Conservation (phyloP, 2,113 vertebrate genomes). For the Brachypteracias leptosomus region DNA sequence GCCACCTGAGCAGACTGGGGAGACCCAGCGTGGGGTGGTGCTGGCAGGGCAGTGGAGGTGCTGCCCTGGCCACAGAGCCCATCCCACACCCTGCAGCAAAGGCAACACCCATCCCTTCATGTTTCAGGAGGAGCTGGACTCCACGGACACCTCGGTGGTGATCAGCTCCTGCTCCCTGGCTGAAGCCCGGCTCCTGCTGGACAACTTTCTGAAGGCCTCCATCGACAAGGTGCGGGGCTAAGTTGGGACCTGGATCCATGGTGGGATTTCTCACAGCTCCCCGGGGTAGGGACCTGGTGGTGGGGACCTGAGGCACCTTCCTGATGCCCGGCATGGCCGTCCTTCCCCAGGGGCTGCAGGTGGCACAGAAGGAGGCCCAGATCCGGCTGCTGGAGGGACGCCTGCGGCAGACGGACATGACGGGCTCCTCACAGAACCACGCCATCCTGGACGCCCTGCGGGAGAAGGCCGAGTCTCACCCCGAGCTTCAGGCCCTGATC, state of each 20-base stretch:
- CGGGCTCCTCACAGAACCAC: slow-evolving; percentile 87
- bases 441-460: slow-evolving; percentile 89
- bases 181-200: slow-evolving; percentile 92
- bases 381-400: slow-evolving; percentile 93
- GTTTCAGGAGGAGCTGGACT: slow-evolving; percentile 92
- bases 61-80: background rate
- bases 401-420: slow-evolving; percentile 87
- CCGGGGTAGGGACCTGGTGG: background rate
- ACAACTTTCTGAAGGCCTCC: slow-evolving; percentile 94
- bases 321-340: background rate
- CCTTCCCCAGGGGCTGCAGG: slow-evolving; percentile 85
- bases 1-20: background rate
- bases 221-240: slow-evolving; percentile 86
- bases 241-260: accelerated
- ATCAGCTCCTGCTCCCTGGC: slow-evolving; percentile 97
- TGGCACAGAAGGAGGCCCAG: slow-evolving; percentile 94
- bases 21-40: accelerated
- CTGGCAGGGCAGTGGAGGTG: background rate
- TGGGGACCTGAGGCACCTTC: accelerated
- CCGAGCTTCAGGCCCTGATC: slow-evolving; percentile 91
- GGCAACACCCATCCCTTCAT: background rate
- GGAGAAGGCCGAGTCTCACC: slow-evolving; percentile 91
- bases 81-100: accelerated
- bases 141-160: slow-evolving; percentile 94
- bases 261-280: background rate